phyloP scores from a whole-genome alignment of 2,113 vertebrate genomes.

The Chloroceryle aenea region DNA sequence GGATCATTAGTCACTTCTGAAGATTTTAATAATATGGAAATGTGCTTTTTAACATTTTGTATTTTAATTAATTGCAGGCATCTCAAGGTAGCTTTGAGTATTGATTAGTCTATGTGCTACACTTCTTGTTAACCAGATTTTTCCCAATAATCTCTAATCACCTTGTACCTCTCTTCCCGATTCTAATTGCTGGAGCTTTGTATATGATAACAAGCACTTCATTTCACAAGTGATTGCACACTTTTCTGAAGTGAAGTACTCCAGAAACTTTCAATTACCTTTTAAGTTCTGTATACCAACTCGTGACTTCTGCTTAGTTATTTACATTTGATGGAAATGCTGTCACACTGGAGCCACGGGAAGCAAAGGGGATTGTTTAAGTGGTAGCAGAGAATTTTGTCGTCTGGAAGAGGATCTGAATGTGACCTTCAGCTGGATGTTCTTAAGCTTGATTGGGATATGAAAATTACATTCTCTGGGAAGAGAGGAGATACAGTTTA shows the following conservation, averaged over 20 bases:
- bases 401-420: not conserved
- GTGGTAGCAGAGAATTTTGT: constrained; percentile 11
- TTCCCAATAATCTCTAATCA: constrained; percentile 38
- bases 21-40: constrained; percentile 23
- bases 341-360: not conserved
- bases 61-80: constrained; percentile 15
- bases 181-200: constrained; percentile 46
- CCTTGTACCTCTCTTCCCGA: constrained; percentile 20
- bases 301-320: constrained; percentile 17
- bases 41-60: constrained; percentile 11
- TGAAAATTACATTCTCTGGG: constrained; percentile 35
- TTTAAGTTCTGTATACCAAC: not conserved
- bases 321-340: not conserved
- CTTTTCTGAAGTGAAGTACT: constrained; percentile 44
- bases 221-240: constrained; percentile 63
- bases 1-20: not conserved
- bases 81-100: not conserved
- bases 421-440: constrained; percentile 54
- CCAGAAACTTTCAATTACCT: constrained; percentile 57
- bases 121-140: constrained; percentile 48
- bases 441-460: constrained; percentile 58
- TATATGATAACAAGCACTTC: constrained; percentile 46
- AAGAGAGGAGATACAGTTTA: not conserved
- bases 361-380: not conserved
- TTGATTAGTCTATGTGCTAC: not conserved